Conservation (phyloP, 37 sponge, comb jelly and placozoan species). For the Eunapius fragilis region DNA sequence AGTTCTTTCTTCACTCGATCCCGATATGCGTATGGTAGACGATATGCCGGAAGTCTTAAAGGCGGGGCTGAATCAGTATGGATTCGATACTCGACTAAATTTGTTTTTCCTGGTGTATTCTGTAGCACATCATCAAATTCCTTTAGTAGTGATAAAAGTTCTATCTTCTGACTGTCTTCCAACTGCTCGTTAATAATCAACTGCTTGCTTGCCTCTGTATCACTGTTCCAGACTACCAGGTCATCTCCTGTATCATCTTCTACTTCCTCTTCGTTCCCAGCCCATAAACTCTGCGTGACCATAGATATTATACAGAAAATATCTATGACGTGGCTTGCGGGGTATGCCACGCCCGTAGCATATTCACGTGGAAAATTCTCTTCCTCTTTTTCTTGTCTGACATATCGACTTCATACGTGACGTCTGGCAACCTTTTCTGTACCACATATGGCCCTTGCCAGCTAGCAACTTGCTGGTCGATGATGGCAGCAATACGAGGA, state of each 20-base stretch:
- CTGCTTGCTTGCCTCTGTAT: too few relatives aligned
- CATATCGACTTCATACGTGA: slow-evolving; percentile 25
- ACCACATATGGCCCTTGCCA: slow-evolving; percentile 7
- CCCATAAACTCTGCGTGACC: too few relatives aligned
- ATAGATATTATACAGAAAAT: too few relatives aligned
- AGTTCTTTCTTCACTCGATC: slow-evolving; percentile 27
- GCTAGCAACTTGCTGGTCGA: not conserved
- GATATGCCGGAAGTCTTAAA: slow-evolving; percentile 12
- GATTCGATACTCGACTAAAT: slow-evolving; percentile 1
- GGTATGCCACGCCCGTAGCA: not conserved
- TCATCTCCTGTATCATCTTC: too few relatives aligned
- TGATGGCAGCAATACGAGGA: not conserved
- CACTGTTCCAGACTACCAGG: too few relatives aligned
- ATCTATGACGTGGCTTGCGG: too few relatives aligned
- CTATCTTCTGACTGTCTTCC: not conserved
- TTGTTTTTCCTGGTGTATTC: not conserved
- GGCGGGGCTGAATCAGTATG: not conserved
- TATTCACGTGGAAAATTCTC: slow-evolving; percentile 37
- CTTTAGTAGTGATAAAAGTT: not conserved
- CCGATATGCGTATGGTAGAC: slow-evolving; percentile 9
- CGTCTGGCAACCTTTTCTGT: not conserved
- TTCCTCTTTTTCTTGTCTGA: slow-evolving; percentile 25
- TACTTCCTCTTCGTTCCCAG: too few relatives aligned
- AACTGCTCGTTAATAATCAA: too few relatives aligned
- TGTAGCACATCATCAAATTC: not conserved